Evolutionary conservation across 1,140 invertebrate genomes (phyloP).

Genomic region (Araneus ventricosus): DNA sequence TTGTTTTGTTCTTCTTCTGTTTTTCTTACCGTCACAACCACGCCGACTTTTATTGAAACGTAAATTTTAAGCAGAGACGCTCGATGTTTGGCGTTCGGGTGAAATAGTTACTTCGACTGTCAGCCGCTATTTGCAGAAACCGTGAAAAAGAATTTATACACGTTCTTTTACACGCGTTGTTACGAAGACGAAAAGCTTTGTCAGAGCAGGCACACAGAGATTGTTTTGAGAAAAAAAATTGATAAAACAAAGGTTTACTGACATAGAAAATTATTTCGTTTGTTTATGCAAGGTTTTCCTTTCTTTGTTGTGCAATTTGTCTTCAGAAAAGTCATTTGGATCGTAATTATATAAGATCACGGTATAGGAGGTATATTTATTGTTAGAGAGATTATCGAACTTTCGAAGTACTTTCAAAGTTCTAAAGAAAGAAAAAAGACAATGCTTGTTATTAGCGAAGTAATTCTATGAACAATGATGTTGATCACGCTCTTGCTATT

Average conservation of each 20-base stretch:
- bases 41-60: slow-evolving; percentile 2
- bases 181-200: not conserved
- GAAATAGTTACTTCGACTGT: slow-evolving; percentile 2
- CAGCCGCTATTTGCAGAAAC: not conserved
- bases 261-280: not conserved
- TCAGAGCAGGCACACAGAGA: not conserved
- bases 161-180: not conserved
- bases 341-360: not conserved
- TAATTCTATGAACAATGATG: too few relatives aligned
- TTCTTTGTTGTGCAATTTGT: not conserved
- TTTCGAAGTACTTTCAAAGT: not conserved
- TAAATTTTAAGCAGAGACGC: slow-evolving; percentile 19
- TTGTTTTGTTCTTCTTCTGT: not conserved
- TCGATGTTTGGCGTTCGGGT: not conserved
- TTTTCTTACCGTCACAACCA: not conserved
- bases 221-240: not conserved
- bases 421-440: too few relatives aligned
- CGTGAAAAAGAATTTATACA: not conserved
- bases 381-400: not conserved
- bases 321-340: not conserved
- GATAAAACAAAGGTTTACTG: not conserved
- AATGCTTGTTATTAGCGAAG: too few relatives aligned
- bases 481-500: too few relatives aligned
- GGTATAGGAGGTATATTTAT: not conserved
- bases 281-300: not conserved